These are phyloP conservation scores for Hypanus sabinus DNA, from an alignment of 2,113 vertebrate species.

Conservation along the genomic window DNA sequence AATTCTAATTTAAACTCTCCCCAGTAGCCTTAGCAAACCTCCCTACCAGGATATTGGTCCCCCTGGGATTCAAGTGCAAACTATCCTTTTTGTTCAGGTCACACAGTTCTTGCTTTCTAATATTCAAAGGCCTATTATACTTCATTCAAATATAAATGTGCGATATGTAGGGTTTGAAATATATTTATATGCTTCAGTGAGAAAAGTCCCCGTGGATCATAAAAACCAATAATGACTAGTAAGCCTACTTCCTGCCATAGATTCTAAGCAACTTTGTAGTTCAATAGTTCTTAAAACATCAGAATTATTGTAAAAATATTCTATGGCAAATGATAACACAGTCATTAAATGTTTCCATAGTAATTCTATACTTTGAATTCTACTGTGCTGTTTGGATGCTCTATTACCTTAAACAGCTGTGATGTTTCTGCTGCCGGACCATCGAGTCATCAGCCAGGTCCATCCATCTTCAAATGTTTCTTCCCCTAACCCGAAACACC, in stretches of 20 bases:
- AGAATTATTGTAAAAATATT: not conserved
- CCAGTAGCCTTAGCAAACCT: too few species aligned
- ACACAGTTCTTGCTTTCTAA: not conserved
- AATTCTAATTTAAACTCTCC: too few species aligned
- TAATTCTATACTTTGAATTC: too few species aligned
- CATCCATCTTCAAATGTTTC: too few species aligned
- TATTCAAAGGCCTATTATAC: not conserved
- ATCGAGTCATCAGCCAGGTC: too few species aligned
- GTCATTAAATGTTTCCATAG: not conserved
- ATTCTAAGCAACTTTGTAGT: not conserved
- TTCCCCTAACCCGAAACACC: too few species aligned
- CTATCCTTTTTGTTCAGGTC: too few species aligned
- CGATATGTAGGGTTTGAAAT: not conserved
- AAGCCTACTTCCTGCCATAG: too few species aligned
- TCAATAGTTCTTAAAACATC: not conserved
- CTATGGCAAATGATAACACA: not conserved
- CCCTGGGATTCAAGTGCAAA: too few species aligned
- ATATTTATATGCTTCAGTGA: not conserved
- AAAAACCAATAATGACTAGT: not conserved
- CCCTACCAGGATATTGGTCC: too few species aligned
- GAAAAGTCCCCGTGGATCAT: not conserved
- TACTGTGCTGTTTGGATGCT: not conserved
- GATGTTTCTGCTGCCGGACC: too few species aligned
- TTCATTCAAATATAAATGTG: not conserved
- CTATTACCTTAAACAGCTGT: too few species aligned